Evolutionary conservation across 2,113 vertebrate genomes (phyloP).

Genomic region (Neolamprologus cancellatus): DNA sequence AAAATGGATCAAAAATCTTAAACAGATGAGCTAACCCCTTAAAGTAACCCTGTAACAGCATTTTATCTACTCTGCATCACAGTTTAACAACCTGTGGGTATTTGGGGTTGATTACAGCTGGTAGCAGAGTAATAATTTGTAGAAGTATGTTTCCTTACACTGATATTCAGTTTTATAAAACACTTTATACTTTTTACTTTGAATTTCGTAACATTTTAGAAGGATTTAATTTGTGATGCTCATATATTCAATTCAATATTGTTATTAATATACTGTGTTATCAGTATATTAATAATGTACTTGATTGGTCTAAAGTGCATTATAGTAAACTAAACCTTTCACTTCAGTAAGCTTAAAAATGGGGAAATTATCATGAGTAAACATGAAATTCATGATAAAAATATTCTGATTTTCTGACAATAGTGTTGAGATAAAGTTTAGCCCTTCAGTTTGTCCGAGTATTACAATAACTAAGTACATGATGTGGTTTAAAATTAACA

Average conservation of each 20-base stretch:
- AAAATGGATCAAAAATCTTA: slow-evolving; percentile 33
- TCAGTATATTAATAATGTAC: not conserved
- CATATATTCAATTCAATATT: not conserved
- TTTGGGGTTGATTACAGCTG: not conserved
- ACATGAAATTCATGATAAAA: not conserved
- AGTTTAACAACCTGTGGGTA: not conserved
- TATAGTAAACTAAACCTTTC: not conserved
- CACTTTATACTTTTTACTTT: not conserved
- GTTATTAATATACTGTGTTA: not conserved
- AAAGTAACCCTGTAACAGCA: not conserved
- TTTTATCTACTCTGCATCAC: not conserved
- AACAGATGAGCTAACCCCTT: not conserved
- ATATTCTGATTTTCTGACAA: not conserved
- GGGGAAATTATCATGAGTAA: not conserved
- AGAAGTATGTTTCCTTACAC: not conserved
- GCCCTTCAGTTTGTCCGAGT: not conserved
- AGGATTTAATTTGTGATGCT: not conserved
- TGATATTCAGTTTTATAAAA: not conserved
- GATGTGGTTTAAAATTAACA: not conserved
- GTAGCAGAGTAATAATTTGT: not conserved
- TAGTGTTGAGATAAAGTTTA: not conserved
- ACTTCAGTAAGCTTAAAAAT: not conserved
- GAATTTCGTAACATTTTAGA: not conserved
- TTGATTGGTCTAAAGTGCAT: not conserved
- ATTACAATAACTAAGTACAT: not conserved